Percentiles rank a stretch among this genome's conserved stretches.
Conservation (phyloP, 1,140 invertebrate species). For the Pissodes strobi region DNA sequence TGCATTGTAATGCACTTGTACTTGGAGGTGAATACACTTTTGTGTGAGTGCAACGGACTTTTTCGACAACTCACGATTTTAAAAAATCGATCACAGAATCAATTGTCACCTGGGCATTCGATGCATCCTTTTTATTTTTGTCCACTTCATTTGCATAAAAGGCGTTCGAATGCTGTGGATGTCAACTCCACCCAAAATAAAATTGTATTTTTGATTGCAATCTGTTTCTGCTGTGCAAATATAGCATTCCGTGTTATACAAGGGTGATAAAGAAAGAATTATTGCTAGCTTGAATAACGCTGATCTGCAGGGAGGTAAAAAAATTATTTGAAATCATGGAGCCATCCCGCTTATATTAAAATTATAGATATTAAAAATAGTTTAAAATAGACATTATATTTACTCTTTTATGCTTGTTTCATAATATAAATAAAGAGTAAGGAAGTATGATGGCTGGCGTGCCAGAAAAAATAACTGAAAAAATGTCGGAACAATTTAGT, state of each 20-base stretch:
- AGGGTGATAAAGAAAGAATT: neutral
- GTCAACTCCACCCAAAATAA: neutral
- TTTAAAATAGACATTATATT: too few species aligned
- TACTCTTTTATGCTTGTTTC: too few species aligned
- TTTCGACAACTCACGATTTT: conserved; percentile 6
- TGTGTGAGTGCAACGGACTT: conserved; percentile 24
- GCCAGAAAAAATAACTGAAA: too few species aligned
- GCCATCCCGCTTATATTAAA: too few species aligned
- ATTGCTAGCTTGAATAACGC: too few species aligned
- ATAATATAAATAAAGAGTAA: too few species aligned
- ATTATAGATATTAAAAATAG: too few species aligned
- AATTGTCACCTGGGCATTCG: conserved; percentile 17
- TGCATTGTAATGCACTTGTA: conserved; percentile 7
- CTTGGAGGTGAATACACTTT: conserved; percentile 25
- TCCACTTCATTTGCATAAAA: conserved; percentile 20
- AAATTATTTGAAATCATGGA: too few species aligned
- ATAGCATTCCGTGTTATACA: neutral
- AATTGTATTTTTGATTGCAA: conserved; percentile 21
- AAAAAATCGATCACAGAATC: conserved; percentile 29
- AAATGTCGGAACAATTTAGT: too few species aligned
- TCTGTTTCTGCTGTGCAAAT: conserved; percentile 13
- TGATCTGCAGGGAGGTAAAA: too few species aligned
- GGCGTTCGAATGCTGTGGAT: neutral
- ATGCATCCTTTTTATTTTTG: neutral
- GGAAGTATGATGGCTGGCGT: too few species aligned